Evolutionary conservation across 2,113 vertebrate genomes (phyloP).

Genomic region (Recurvirostra avosetta): DNA sequence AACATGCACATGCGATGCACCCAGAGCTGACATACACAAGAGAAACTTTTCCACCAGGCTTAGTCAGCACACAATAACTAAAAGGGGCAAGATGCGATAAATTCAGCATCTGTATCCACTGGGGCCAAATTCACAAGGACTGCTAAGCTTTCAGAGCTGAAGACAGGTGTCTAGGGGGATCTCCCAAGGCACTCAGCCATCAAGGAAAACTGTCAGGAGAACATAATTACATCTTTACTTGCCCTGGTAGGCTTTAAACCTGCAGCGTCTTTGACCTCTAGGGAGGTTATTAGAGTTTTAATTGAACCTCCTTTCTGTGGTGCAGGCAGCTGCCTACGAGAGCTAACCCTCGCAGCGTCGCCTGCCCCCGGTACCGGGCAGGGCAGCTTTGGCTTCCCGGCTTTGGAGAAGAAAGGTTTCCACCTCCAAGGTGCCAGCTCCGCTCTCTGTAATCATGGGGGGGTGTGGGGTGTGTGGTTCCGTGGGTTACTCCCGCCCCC

Average conservation of each 20-base stretch:
- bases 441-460: rapidly evolving
- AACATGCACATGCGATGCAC: rapidly evolving
- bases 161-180: neutral
- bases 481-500: rapidly evolving
- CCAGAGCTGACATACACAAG: neutral
- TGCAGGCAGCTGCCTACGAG: neutral
- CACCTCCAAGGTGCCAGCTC: neutral
- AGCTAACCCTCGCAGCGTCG: neutral
- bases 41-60: neutral
- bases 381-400: neutral
- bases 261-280: neutral
- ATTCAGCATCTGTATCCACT: neutral
- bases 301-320: neutral
- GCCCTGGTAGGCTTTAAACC: neutral
- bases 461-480: neutral
- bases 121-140: neutral
- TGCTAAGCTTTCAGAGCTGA: neutral
- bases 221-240: neutral
- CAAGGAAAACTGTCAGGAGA: neutral
- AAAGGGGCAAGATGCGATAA: neutral
- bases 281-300: neutral
- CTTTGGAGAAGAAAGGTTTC: neutral
- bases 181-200: neutral
- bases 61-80: neutral
- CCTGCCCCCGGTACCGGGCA: no score